Conservation (phyloP, 2,888 invertebrate species). For the Tribolium freemani region DNA sequence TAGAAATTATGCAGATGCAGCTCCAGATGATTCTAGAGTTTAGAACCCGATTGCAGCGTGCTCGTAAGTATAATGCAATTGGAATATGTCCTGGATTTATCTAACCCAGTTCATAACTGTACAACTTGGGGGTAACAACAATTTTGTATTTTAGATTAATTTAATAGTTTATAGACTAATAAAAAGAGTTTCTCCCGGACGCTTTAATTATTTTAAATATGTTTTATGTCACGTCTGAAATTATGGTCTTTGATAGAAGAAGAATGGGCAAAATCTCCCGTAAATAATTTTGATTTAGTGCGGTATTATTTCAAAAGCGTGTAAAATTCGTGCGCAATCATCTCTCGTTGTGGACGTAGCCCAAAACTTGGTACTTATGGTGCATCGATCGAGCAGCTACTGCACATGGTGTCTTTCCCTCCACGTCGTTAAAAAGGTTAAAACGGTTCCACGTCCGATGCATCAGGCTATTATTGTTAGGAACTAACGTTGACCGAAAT, state of each 20-base stretch:
- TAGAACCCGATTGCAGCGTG: background rate
- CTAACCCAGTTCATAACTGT: background rate
- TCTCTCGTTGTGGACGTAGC: conserved; percentile 15
- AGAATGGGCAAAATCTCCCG: conserved; percentile 11
- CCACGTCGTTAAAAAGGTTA: conserved; percentile 40
- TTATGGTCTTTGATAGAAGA: conserved; percentile 6
- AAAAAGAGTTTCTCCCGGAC: background rate
- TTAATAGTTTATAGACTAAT: background rate
- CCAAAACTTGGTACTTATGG: conserved; percentile 17
- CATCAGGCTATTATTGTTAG: conserved; percentile 45
- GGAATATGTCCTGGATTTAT: background rate
- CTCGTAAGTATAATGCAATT: background rate
- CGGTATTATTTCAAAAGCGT: conserved; percentile 9
- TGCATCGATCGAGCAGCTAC: conserved; percentile 11
- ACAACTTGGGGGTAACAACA: background rate
- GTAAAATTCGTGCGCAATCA: conserved; percentile 20
- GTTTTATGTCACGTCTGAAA: background rate
- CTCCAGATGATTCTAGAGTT: background rate
- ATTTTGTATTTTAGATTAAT: background rate
- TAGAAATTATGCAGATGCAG: background rate
- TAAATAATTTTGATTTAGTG: conserved; percentile 21
- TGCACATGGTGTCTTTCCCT: conserved; percentile 38
- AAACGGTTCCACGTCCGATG: conserved; percentile 42
- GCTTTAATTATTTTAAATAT: background rate
- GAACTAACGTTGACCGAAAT: conserved; percentile 46